Conservation (phyloP, 2,797 vertebrate genomes). For the Eremophila alpestris region DNA sequence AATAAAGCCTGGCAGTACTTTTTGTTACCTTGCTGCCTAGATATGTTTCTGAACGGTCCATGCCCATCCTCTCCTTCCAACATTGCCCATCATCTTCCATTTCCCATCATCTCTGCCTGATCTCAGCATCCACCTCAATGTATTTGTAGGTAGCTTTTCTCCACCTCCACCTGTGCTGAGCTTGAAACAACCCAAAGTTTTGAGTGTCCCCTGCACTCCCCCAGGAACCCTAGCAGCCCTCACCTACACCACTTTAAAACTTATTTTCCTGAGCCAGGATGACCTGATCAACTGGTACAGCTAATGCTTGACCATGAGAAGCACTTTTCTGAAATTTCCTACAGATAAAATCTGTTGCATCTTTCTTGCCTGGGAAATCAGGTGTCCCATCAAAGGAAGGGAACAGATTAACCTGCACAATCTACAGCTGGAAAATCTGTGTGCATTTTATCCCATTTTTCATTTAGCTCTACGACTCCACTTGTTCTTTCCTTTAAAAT, state of each 20-base stretch:
- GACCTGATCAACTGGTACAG: background rate
- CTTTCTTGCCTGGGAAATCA: constrained; percentile 27
- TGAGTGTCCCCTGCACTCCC: background rate
- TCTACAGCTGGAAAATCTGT: constrained; percentile 27
- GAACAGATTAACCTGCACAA: constrained; percentile 44
- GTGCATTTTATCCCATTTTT: constrained; percentile 41
- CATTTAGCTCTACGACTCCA: constrained; percentile 10
- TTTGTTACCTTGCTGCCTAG: background rate
- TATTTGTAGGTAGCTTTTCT: background rate
- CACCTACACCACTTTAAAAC: background rate
- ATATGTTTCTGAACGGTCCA: background rate
- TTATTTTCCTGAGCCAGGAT: background rate
- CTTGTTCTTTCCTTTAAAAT: constrained; percentile 51
- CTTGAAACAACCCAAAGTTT: background rate
- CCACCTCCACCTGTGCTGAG: background rate
- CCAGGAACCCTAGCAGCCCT: background rate
- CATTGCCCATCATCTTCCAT: background rate
- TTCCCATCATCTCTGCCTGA: background rate
- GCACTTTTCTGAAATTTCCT: background rate
- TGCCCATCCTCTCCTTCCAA: background rate
- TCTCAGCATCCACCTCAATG: background rate
- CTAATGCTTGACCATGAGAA: background rate
- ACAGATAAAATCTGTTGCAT: background rate
- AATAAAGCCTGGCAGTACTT: background rate
- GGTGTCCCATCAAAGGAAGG: constrained; percentile 16